Evolutionary conservation across 1,140 invertebrate species (phyloP).

Genomic region (Holcopasites calliopsidis): DNA sequence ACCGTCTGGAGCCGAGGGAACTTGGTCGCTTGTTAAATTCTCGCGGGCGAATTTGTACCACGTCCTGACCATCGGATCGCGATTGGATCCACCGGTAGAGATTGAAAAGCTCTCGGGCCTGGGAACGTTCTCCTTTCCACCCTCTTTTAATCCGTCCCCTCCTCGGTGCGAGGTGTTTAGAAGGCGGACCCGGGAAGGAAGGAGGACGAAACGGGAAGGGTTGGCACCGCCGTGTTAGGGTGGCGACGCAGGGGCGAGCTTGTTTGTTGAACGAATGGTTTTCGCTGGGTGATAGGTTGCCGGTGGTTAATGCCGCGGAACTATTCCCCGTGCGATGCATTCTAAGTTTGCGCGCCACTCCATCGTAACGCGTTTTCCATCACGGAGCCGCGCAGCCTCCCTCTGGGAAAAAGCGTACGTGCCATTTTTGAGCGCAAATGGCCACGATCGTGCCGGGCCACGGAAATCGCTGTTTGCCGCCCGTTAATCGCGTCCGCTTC

Average conservation of each 20-base stretch:
- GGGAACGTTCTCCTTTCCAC: background rate
- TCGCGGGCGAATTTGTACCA: slow-evolving; percentile 2
- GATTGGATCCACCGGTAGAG: slow-evolving; percentile 8
- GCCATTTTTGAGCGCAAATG: slow-evolving; percentile 58
- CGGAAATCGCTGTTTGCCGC: slow-evolving; percentile 45
- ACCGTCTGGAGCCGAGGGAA: background rate
- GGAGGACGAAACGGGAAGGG: background rate
- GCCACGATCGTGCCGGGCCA: slow-evolving; percentile 52
- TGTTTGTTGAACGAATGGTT: slow-evolving; percentile 68
- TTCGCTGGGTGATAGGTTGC: slow-evolving; percentile 52
- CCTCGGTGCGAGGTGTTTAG: background rate
- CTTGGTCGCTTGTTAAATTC: slow-evolving; percentile 24
- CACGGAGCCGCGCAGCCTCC: slow-evolving; percentile 37
- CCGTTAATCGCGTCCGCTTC: slow-evolving; percentile 55
- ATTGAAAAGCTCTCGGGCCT: background rate
- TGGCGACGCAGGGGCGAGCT: background rate
- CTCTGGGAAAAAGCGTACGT: slow-evolving; percentile 48
- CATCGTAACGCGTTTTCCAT: slow-evolving; percentile 71
- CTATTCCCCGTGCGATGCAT: slow-evolving; percentile 63
- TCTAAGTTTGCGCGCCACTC: slow-evolving; percentile 65
- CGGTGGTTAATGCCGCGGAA: slow-evolving; percentile 66
- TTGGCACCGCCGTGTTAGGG: background rate
- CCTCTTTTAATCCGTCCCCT: background rate
- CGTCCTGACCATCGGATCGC: background rate
- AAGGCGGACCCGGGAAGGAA: slow-evolving; percentile 16